These are phyloP conservation scores for Psettodes erumei DNA, from an alignment of 2,113 vertebrate genomes.

Conservation along the genomic window DNA sequence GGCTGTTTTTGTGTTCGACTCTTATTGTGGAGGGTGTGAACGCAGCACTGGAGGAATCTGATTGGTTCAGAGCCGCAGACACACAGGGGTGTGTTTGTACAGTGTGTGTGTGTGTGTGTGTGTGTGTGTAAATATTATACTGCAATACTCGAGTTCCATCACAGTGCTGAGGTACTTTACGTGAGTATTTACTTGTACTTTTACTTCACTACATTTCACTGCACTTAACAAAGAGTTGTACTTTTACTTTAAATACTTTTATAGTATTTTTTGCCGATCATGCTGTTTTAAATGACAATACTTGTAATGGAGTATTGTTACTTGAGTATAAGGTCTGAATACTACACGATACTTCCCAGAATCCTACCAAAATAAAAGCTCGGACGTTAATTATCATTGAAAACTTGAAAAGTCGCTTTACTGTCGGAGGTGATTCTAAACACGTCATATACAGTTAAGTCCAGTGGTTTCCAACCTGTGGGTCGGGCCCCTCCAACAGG, in stretches of 20 bases:
- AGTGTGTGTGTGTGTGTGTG: not conserved
- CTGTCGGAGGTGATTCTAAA: too few relatives aligned
- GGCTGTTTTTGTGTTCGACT: constrained; percentile 11
- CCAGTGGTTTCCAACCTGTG: not conserved
- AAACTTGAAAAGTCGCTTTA: too few relatives aligned
- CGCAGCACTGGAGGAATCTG: constrained; percentile 23
- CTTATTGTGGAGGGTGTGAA: constrained; percentile 38
- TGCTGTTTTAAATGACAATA: not conserved
- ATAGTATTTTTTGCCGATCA: too few relatives aligned
- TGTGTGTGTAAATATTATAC: not conserved
- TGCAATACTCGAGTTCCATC: not conserved
- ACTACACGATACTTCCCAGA: too few relatives aligned
- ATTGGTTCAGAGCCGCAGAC: constrained; percentile 36
- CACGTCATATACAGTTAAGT: not conserved
- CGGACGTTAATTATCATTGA: too few relatives aligned
- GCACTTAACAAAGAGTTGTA: too few relatives aligned
- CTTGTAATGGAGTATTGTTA: not conserved
- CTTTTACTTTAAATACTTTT: too few relatives aligned
- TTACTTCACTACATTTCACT: too few relatives aligned
- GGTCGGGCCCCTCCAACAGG: not conserved
- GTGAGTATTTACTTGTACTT: too few relatives aligned
- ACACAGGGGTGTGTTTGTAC: constrained; percentile 12
- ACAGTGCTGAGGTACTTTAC: not conserved
- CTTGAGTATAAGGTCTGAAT: too few relatives aligned
- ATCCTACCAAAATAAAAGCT: not conserved